These are phyloP conservation scores for Chaetura pelagica DNA, from an alignment of 2,113 vertebrate species.

Conservation along the genomic window DNA sequence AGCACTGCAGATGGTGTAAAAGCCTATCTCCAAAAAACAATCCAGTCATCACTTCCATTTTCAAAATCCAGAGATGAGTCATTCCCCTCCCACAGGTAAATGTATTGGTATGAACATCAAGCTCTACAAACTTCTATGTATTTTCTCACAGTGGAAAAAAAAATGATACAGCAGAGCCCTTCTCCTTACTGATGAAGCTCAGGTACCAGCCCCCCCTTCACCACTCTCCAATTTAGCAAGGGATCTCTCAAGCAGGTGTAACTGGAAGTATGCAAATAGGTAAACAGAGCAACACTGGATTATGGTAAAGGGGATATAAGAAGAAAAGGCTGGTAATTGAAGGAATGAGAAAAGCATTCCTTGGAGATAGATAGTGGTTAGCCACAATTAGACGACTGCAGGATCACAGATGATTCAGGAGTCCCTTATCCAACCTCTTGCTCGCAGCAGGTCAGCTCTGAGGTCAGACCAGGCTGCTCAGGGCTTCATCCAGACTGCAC, in stretches of 20 bases:
- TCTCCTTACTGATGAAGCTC: neutral
- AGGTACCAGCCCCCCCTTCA: neutral
- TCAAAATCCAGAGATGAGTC: conserved; percentile 55
- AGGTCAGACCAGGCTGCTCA: neutral
- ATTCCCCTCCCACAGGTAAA: conserved; percentile 56
- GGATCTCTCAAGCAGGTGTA: neutral
- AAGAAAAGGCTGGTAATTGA: neutral
- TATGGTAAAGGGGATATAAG: neutral
- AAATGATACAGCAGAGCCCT: neutral
- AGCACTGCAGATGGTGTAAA: conserved; percentile 56
- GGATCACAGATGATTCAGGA: neutral
- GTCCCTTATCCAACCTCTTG: neutral
- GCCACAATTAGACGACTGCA: neutral
- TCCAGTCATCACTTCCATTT: conserved; percentile 57
- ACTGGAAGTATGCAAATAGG: neutral
- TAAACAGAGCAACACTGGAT: neutral
- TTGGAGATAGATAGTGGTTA: neutral
- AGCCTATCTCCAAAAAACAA: conserved; percentile 47
- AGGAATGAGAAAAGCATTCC: neutral
- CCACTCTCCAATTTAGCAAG: neutral
- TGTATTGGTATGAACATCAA: conserved; percentile 18
- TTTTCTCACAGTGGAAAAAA: neutral
- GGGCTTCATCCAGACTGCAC: neutral
- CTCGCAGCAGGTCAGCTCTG: neutral
- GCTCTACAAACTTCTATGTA: neutral